Evolutionary conservation across 2,888 invertebrate genomes (phyloP).

Genomic region (Caenorhabditis sp.): DNA sequence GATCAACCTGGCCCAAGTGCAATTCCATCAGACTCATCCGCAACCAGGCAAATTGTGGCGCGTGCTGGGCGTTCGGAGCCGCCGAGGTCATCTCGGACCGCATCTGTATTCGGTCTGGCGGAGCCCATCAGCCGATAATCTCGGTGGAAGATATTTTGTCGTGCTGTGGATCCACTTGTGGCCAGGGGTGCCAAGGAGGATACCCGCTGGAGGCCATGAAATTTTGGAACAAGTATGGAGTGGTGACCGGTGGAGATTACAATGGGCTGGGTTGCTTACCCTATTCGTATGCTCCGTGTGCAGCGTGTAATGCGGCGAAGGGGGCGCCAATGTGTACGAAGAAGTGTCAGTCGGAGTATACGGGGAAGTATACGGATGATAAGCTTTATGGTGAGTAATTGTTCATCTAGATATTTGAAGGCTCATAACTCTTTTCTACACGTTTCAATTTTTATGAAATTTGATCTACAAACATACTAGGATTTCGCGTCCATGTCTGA

Average conservation of each 20-base stretch:
- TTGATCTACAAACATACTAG: background rate
- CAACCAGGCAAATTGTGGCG: slow-evolving; percentile 53
- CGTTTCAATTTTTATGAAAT: background rate
- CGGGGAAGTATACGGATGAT: slow-evolving; percentile 43
- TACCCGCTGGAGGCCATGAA: slow-evolving; percentile 26
- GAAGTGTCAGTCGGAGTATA: slow-evolving; percentile 35
- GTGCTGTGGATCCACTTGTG: slow-evolving; percentile 30
- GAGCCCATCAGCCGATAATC: slow-evolving; percentile 68
- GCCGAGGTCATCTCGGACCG: slow-evolving; percentile 85
- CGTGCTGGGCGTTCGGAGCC: slow-evolving; percentile 88
- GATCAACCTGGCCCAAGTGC: slow-evolving; percentile 64
- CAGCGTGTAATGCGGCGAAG: slow-evolving; percentile 53
- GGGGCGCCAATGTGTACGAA: slow-evolving; percentile 21
- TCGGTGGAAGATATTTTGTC: slow-evolving; percentile 84
- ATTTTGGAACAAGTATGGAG: slow-evolving; percentile 34
- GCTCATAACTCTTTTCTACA: background rate
- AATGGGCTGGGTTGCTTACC: slow-evolving; percentile 89
- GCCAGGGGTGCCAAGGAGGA: slow-evolving; percentile 42
- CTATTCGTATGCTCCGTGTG: slow-evolving; percentile 86
- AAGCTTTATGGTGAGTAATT: slow-evolving; percentile 59
- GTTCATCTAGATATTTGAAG: background rate
- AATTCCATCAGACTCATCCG: slow-evolving; percentile 84
- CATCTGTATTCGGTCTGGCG: slow-evolving; percentile 84
- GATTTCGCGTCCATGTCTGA: no score
- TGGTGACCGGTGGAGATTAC: slow-evolving; percentile 52